These are phyloP conservation scores for Caenorhabditis wallacei DNA, from an alignment of 2,888 invertebrate species.

Conservation along the genomic window DNA sequence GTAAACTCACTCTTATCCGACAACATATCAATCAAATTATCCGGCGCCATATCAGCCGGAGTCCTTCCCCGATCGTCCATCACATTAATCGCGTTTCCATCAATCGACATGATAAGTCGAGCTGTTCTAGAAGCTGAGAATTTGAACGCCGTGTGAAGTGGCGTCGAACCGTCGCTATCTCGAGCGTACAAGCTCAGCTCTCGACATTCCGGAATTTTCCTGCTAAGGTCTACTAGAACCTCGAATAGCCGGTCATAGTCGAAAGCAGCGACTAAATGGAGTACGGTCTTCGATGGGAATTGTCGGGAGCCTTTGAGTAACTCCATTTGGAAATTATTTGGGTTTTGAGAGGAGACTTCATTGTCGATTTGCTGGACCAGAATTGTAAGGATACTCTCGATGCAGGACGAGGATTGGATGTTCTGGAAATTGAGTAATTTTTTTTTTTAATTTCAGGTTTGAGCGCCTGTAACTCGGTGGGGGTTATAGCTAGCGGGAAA, in stretches of 20 bases:
- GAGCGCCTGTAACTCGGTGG: neutral
- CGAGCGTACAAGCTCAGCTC: conserved; percentile 94
- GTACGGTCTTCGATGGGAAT: conserved; percentile 84
- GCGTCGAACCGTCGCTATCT: conserved; percentile 93
- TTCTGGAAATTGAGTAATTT: conserved; percentile 30
- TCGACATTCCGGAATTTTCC: conserved; percentile 88
- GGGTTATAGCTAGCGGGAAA: neutral
- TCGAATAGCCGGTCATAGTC: conserved; percentile 91
- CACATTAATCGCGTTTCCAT: conserved; percentile 55
- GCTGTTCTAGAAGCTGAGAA: conserved; percentile 21
- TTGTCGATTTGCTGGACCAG: conserved; percentile 49
- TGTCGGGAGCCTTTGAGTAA: conserved; percentile 44
- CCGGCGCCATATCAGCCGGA: conserved; percentile 64
- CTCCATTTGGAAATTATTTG: conserved; percentile 9
- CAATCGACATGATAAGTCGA: conserved; percentile 31
- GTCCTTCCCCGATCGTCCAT: conserved; percentile 70
- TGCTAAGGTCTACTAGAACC: conserved; percentile 85
- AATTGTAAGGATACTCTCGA: conserved; percentile 39
- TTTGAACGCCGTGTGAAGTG: conserved; percentile 85
- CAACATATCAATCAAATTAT: conserved; percentile 41
- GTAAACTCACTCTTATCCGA: conserved; percentile 44
- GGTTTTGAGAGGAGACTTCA: conserved; percentile 7
- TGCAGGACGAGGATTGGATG: conserved; percentile 36
- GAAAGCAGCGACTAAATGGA: conserved; percentile 93
- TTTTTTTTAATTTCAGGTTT: no score